Evolutionary conservation across 1,140 invertebrate species (phyloP).

Genomic region (Asobara japonica): DNA sequence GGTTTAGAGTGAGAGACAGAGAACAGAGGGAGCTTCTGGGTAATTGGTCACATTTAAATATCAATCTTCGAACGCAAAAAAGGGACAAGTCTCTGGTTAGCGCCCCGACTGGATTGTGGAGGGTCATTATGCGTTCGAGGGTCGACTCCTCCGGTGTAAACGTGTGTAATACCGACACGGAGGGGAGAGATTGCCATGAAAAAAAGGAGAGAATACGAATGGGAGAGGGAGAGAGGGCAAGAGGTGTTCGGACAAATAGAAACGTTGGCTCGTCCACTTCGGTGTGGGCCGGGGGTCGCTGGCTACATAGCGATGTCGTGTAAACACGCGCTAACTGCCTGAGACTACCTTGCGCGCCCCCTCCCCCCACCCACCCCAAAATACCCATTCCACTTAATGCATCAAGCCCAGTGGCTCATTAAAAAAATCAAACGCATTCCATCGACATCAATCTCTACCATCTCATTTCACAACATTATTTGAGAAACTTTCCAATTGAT

Average conservation of each 20-base stretch:
- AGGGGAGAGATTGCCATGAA: slow-evolving; percentile 1
- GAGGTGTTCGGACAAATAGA: slow-evolving; percentile 61
- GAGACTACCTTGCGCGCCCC: slow-evolving; percentile 34
- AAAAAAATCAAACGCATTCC: not conserved
- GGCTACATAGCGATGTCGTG: slow-evolving; percentile 64
- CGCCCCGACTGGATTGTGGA: slow-evolving; percentile 31
- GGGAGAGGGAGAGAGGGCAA: slow-evolving; percentile 20
- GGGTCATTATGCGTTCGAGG: slow-evolving; percentile 42
- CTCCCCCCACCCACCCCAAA: slow-evolving; percentile 33
- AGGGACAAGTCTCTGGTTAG: slow-evolving; percentile 32
- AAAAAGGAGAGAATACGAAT: slow-evolving; percentile 6
- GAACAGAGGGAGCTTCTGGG: slow-evolving; percentile 35
- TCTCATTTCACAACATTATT: not conserved
- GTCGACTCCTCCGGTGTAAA: slow-evolving; percentile 23
- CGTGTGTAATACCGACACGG: slow-evolving; percentile 7
- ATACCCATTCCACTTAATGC: not conserved
- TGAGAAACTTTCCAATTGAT: slow-evolving; percentile 10
- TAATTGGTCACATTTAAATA: slow-evolving; percentile 52
- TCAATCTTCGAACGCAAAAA: slow-evolving; percentile 41
- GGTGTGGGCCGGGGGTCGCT: slow-evolving; percentile 52
- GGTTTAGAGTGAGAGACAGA: not conserved
- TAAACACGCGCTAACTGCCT: slow-evolving; percentile 67
- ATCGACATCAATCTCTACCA: not conserved
- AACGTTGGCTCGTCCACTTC: slow-evolving; percentile 52
- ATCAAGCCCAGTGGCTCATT: not conserved